Evolutionary conservation across 2,888 invertebrate species (phyloP).

Genomic region (Drosophila rubida): DNA sequence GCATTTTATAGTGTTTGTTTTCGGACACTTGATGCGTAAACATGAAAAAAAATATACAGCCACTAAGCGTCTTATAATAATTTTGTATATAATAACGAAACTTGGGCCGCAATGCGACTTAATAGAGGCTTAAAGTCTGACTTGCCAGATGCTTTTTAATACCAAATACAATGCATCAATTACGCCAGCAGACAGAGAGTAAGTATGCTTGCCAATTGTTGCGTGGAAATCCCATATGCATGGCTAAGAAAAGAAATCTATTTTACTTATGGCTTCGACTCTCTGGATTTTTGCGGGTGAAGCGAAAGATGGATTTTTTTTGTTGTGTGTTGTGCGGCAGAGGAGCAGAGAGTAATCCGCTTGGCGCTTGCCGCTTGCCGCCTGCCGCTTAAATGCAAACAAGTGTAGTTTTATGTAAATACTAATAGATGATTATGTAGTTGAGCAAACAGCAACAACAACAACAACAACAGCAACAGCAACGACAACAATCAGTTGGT

Average conservation of each 20-base stretch:
- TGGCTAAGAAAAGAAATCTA: conserved; percentile 28
- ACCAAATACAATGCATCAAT: conserved; percentile 28
- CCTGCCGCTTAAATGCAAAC: conserved; percentile 73
- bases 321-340: neutral
- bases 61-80: neutral
- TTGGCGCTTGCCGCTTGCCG: conserved; percentile 72
- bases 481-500: conserved; percentile 52
- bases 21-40: conserved; percentile 37
- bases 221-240: conserved; percentile 8
- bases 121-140: conserved; percentile 22
- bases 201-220: conserved; percentile 28
- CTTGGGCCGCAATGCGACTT: no score
- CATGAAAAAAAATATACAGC: conserved; percentile 23
- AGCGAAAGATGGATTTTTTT: neutral
- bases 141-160: conserved; percentile 17
- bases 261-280: conserved; percentile 13
- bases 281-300: neutral
- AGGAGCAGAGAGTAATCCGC: conserved; percentile 62
- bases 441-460: conserved; percentile 72
- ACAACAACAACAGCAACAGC: conserved; percentile 46
- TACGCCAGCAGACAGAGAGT: neutral
- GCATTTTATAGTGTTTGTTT: conserved; percentile 17
- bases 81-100: no score
- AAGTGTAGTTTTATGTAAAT: conserved; percentile 79
- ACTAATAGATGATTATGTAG: conserved; percentile 79